phyloP scores from a whole-genome alignment of 2,888 invertebrate genomes.

The Hyalella azteca region DNA sequence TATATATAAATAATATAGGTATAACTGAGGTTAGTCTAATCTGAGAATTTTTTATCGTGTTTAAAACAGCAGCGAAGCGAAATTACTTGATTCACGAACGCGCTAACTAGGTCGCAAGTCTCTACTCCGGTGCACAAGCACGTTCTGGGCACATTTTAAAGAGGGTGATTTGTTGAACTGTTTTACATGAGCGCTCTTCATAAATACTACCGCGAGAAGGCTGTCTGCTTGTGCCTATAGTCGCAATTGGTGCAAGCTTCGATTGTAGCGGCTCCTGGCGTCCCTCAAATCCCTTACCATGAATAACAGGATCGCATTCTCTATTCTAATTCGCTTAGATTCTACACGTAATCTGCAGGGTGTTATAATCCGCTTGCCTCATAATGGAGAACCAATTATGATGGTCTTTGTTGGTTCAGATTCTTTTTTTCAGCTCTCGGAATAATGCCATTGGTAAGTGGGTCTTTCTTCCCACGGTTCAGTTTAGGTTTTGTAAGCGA shows the following conservation, averaged over 20 bases:
- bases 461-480: constrained; percentile 29
- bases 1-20: no score
- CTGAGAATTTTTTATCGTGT: no score
- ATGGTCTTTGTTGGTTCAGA: constrained; percentile 36
- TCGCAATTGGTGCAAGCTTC: not conserved
- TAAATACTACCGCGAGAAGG: not conserved
- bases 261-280: not conserved
- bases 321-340: constrained; percentile 27
- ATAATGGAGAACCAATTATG: constrained; percentile 37
- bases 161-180: not conserved
- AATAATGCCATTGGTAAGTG: constrained; percentile 25
- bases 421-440: constrained; percentile 10
- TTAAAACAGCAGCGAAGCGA: no score
- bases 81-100: no score
- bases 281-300: constrained; percentile 1
- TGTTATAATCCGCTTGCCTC: constrained; percentile 37
- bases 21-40: no score
- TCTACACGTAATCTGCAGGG: constrained; percentile 29
- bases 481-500: not conserved
- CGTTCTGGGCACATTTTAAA: no score
- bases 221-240: not conserved
- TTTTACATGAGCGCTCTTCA: constrained; percentile 21
- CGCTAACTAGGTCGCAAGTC: no score
- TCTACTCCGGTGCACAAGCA: no score
- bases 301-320: constrained; percentile 17